Evolutionary conservation across 2,113 vertebrate genomes (phyloP), one percentile per base, ranked within the genome.

Genomic region (Burhinus oedicnemus): DNA sequence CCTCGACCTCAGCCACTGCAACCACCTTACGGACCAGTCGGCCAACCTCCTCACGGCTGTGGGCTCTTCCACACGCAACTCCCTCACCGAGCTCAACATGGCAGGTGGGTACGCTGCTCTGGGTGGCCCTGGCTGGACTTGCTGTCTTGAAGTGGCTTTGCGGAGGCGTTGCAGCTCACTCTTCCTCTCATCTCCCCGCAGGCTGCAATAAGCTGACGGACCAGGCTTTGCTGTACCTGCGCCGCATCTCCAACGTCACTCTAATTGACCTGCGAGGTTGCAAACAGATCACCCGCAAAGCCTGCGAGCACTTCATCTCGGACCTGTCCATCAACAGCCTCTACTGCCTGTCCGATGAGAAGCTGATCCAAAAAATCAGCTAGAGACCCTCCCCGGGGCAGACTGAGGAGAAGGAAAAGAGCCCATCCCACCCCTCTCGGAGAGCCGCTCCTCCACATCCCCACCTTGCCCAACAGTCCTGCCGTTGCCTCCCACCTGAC

Each of bases 301-400:
- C 99, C 93, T 99, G 99, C 15, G 99, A 99, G 98, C 98, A 98
- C 94, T 99, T 99, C 97, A 99, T 99, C 98, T 99, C 99, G 32
- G 99, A 99, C 98, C 98, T 99, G 97, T 99, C 99, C 27, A 99
- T 99, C 98, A 99, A 99, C 97, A 98, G 98, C 91, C 99, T 99
- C 97, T 99, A 99, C 98, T 99, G 99, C 98, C 98, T 99, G 93
- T 99, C 99, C 15, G 99, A 99, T n/a, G 99, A 99, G 98, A 99
- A 99, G 97, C 98, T 99, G 97, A 99, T 99, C 97, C 99, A 99
- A 98, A 99, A 99, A 98, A 99, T 99, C 98, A 99, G 99, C 95
- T 99, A 99, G 98, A 98, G 97, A 89, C 96, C 95, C 71, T 65
- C 80, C 87, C 93, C 21, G 51, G 95, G 94, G 96, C 91, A 94